Percentiles rank a stretch among this genome's conserved stretches.
These are phyloP conservation scores for Andrena bucephala DNA, from an alignment of 2,888 invertebrate genomes.

Conservation along the genomic window DNA sequence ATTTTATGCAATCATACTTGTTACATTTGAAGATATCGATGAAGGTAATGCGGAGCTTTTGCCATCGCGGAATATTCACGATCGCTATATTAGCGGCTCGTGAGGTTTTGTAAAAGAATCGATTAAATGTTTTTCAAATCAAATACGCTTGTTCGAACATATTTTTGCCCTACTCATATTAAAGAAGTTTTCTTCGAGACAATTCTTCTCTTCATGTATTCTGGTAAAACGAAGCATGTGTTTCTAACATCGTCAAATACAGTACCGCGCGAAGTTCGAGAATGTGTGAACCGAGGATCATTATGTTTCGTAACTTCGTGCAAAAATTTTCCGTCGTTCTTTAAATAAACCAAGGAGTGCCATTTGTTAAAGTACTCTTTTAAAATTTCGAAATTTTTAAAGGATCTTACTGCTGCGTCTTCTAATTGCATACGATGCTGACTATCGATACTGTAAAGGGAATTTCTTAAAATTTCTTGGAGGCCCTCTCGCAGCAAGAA, in stretches of 20 bases:
- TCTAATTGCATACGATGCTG: conserved; percentile 53
- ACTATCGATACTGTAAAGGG: conserved; percentile 50
- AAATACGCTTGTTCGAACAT: not conserved
- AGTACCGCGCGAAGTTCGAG: not conserved
- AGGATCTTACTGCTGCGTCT: conserved; percentile 39
- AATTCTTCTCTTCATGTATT: conserved; percentile 46
- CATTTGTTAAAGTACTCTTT: conserved; percentile 67
- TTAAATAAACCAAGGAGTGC: conserved; percentile 41
- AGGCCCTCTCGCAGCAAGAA: conserved; percentile 62
- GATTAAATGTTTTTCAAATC: not conserved
- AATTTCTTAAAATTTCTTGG: conserved; percentile 55
- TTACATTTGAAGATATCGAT: not conserved
- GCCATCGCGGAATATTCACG: not conserved
- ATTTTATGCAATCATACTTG: not conserved
- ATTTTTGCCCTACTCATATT: conserved; percentile 10
- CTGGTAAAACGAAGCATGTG: conserved; percentile 38
- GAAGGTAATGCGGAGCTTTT: not conserved
- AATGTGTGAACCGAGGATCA: not conserved
- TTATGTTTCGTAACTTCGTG: not conserved
- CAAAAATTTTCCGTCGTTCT: not conserved
- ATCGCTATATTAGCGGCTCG: conserved; percentile 30
- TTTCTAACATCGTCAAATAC: conserved; percentile 5
- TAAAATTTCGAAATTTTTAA: conserved; percentile 63
- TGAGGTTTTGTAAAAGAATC: conserved; percentile 8
- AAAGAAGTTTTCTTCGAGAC: conserved; percentile 25